A percentile compares a stretch with the other conserved stretches of the same genome.
phyloP scores from a whole-genome alignment of 2,113 vertebrate genomes.

The Picathartes gymnocephalus region DNA sequence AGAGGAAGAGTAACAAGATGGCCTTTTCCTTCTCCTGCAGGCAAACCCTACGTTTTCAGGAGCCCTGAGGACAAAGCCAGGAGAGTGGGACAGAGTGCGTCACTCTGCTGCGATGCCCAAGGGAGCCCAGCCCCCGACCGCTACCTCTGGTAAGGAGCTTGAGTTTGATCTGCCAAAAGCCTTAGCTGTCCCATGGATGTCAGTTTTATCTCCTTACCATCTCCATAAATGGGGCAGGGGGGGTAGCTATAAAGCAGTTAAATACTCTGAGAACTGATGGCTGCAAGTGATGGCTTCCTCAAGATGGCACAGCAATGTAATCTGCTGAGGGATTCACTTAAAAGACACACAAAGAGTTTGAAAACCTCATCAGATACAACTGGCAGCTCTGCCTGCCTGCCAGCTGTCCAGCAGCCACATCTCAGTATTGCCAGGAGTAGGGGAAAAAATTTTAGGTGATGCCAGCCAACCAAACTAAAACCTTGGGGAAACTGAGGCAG shows the following conservation, averaged over 20 bases:
- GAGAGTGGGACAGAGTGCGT: conserved; percentile 81
- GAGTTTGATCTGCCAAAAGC: neutral
- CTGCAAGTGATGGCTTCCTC: neutral
- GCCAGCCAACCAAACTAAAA: neutral
- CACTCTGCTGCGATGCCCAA: conserved; percentile 86
- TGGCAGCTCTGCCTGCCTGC: neutral
- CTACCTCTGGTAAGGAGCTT: conserved; percentile 84
- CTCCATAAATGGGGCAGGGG: neutral
- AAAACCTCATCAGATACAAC: neutral
- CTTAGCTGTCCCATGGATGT: neutral
- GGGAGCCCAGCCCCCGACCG: conserved; percentile 81
- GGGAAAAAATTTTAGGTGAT: neutral
- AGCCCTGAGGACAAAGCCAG: conserved; percentile 84
- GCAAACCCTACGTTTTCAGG: conserved; percentile 84
- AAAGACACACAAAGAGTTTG: neutral
- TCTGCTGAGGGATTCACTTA: neutral
- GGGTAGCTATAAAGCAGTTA: neutral
- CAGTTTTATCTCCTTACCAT: neutral
- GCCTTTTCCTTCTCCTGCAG: conserved; percentile 61
- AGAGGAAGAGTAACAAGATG: neutral
- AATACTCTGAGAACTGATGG: rapidly evolving
- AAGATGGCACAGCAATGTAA: neutral
- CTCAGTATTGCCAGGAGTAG: neutral
- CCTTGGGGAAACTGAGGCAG: neutral
- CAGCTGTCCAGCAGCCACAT: neutral